Conservation (phyloP, 2,888 invertebrate species). For the Panorpa germanica region DNA sequence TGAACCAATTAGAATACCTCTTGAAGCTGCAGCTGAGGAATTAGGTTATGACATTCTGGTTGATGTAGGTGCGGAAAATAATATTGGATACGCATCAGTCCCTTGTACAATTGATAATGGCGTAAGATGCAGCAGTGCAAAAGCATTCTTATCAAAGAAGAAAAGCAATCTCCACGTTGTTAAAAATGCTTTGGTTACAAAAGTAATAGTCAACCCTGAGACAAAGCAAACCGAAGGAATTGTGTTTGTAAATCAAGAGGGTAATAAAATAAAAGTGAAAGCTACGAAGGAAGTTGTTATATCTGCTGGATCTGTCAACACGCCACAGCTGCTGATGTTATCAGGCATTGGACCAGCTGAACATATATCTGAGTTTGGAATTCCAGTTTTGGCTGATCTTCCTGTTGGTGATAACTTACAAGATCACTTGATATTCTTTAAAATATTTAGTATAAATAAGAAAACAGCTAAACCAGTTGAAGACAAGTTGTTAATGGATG, state of each 20-base stretch:
- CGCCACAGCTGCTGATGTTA: conserved; percentile 20
- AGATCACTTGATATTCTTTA: neutral
- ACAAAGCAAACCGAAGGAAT: conserved; percentile 25
- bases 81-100: no score
- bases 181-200: conserved; percentile 29
- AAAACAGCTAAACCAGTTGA: conserved; percentile 16
- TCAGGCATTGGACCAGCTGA: neutral
- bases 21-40: conserved; percentile 39
- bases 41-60: conserved; percentile 40
- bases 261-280: conserved; percentile 17
- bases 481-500: conserved; percentile 17
- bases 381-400: no score
- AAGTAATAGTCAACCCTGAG: conserved; percentile 27
- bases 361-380: no score
- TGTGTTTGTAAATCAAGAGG: conserved; percentile 19
- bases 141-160: conserved; percentile 30
- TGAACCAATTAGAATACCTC: conserved; percentile 31
- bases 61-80: conserved; percentile 39
- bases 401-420: no score
- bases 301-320: conserved; percentile 27
- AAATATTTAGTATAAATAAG: conserved; percentile 17
- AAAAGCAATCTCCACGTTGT: conserved; percentile 22
- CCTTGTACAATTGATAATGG: conserved; percentile 33
- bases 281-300: conserved; percentile 28
- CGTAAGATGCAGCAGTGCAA: conserved; percentile 31